These are phyloP conservation scores for Oeneis ivallda DNA, from an alignment of 2,888 invertebrate species.

Conservation along the genomic window DNA sequence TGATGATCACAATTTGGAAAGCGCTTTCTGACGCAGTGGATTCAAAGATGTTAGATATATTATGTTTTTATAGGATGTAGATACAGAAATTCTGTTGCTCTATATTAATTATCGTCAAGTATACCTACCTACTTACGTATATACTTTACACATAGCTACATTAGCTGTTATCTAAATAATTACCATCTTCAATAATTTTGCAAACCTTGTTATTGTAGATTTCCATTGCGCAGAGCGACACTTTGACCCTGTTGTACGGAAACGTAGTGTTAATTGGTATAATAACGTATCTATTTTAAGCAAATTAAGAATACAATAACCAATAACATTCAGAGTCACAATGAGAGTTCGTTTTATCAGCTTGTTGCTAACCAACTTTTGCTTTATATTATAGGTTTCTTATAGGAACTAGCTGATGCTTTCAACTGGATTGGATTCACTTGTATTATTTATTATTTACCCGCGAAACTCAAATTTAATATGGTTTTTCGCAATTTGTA, in stretches of 20 bases:
- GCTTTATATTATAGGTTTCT: neutral
- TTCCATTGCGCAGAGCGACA: constrained; percentile 11
- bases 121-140: neutral
- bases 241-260: constrained; percentile 17
- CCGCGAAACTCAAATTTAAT: no score
- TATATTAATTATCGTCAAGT: no score
- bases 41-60: no score
- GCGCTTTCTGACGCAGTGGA: no score
- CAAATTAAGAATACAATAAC: constrained; percentile 1
- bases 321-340: constrained; percentile 2
- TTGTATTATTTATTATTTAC: no score
- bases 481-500: no score
- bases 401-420: no score
- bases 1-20: no score
- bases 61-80: no score
- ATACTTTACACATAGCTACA: neutral
- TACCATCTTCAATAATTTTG: constrained; percentile 12
- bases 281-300: constrained; percentile 10
- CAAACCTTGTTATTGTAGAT: constrained; percentile 8
- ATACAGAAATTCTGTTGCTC: no score
- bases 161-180: constrained; percentile 15
- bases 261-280: constrained; percentile 10
- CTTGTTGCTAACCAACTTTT: constrained; percentile 2
- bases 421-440: no score
- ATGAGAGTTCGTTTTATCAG: neutral